Percentiles rank a stretch among this genome's conserved stretches.
phyloP scores from a whole-genome alignment of 2,113 vertebrate species.

The Spheniscus mendiculus region DNA sequence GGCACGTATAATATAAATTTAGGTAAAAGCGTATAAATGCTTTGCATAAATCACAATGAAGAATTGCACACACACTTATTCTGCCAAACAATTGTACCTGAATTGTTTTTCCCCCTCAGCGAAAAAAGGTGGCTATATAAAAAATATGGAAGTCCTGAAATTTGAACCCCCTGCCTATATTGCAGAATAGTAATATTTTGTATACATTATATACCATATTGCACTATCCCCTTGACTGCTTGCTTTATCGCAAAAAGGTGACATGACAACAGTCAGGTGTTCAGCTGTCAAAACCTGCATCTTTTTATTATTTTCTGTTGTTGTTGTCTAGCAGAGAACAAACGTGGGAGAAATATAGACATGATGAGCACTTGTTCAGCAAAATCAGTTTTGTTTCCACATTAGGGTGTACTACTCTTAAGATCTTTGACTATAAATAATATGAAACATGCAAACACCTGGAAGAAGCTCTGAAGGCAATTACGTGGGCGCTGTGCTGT shows the following conservation, averaged over 20 bases:
- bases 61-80: not conserved
- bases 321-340: not conserved
- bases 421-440: not conserved
- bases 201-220: no score
- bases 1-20: not conserved
- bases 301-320: not conserved
- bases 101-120: no score
- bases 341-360: not conserved
- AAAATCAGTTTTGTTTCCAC: not conserved
- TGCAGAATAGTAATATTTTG: not conserved
- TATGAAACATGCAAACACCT: rapidly evolving
- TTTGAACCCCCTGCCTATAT: no score
- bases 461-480: not conserved
- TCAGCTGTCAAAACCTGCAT: not conserved
- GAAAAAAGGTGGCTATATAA: not conserved
- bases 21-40: not conserved
- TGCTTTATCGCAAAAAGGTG: not conserved
- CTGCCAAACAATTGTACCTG: not conserved
- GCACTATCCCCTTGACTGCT: no score
- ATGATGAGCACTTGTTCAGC: not conserved
- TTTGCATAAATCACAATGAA: not conserved
- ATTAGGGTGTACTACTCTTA: not conserved
- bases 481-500: rapidly evolving
- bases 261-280: not conserved
- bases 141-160: not conserved